phyloP scores from a whole-genome alignment of 2,113 vertebrate species.

The Gymnocephalus cernua region DNA sequence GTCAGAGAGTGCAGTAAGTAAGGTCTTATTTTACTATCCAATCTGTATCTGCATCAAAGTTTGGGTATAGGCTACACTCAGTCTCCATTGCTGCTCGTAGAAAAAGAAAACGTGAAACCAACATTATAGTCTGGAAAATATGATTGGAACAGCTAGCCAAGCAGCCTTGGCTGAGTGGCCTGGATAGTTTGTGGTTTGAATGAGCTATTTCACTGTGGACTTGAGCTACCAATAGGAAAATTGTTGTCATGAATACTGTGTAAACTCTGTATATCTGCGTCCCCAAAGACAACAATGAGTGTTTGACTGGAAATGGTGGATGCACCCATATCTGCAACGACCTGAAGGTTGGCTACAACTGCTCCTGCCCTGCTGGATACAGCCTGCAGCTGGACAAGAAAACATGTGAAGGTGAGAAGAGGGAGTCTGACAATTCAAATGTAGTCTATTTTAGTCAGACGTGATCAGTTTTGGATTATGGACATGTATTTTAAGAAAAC shows the following conservation, averaged over 20 bases:
- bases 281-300: slow-evolving; percentile 86
- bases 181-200: slow-evolving; percentile 49
- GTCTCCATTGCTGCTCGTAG: background rate
- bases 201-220: background rate
- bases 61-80: background rate
- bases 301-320: slow-evolving; percentile 82
- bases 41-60: too few species aligned
- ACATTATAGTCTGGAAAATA: slow-evolving; percentile 48
- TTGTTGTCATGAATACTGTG: background rate
- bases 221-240: slow-evolving; percentile 33
- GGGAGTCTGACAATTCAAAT: background rate
- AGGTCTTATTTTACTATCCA: background rate
- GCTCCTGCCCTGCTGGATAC: slow-evolving; percentile 87
- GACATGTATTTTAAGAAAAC: background rate
- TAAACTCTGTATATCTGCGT: slow-evolving; percentile 3
- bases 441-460: background rate
- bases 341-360: slow-evolving; percentile 88
- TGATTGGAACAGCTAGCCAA: slow-evolving; percentile 3
- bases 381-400: slow-evolving; percentile 74
- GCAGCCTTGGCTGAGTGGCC: background rate
- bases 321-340: slow-evolving; percentile 89
- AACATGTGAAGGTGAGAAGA: slow-evolving; percentile 86
- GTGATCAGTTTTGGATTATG: background rate
- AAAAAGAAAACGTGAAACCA: slow-evolving; percentile 6
- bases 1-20: slow-evolving; percentile 87